Evolutionary conservation across 2,888 invertebrate species (phyloP).

Genomic region (Coecobrya sp.): DNA sequence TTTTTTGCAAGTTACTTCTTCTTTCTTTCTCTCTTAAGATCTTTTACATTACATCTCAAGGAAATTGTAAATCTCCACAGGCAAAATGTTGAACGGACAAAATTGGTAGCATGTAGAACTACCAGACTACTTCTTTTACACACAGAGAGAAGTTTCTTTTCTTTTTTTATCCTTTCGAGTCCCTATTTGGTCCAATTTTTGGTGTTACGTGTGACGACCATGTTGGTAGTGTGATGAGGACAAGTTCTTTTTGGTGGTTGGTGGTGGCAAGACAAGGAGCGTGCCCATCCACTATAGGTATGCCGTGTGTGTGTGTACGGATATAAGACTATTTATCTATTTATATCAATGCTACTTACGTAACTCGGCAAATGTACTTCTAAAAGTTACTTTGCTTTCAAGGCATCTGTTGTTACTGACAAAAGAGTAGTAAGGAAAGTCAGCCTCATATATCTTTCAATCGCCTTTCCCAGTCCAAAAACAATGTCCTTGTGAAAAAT

Average conservation of each 20-base stretch:
- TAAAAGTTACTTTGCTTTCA: constrained; percentile 14
- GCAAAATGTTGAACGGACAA: constrained; percentile 66
- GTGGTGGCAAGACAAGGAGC: neutral
- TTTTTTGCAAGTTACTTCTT: constrained; percentile 58
- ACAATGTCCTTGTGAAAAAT: constrained; percentile 53
- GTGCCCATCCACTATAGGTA: neutral
- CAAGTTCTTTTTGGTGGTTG: constrained; percentile 53
- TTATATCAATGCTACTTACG: neutral
- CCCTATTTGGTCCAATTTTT: constrained; percentile 70
- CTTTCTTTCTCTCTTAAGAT: constrained; percentile 1
- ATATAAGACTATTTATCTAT: neutral
- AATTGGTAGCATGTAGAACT: constrained; percentile 25
- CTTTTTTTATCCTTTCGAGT: constrained; percentile 45
- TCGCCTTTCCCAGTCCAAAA: constrained; percentile 52
- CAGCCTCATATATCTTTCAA: constrained; percentile 77
- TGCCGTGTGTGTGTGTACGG: no score
- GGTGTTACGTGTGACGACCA: constrained; percentile 45
- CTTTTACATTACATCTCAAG: constrained; percentile 44
- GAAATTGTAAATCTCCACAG: constrained; percentile 76
- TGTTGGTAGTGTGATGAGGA: constrained; percentile 23
- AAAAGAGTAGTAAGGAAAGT: constrained; percentile 48
- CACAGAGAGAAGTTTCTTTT: constrained; percentile 16
- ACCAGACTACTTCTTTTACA: no score
- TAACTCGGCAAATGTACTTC: neutral
- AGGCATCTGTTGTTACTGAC: constrained; percentile 49